Conservation (phyloP, 2,113 vertebrate genomes). For the Elachura formosa region DNA sequence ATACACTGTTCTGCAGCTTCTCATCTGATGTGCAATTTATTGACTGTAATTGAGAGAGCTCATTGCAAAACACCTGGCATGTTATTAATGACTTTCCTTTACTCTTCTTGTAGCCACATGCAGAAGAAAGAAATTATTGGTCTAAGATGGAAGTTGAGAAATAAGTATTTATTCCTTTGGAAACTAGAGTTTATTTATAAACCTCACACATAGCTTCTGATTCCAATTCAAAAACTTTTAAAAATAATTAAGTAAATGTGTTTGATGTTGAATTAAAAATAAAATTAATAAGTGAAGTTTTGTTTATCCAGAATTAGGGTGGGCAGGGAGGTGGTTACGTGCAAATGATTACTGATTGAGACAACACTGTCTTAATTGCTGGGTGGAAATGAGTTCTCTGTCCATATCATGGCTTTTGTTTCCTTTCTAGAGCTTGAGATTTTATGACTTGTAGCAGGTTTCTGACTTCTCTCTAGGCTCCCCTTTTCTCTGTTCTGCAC, state of each 20-base stretch:
- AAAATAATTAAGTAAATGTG: neutral
- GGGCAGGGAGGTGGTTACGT: neutral
- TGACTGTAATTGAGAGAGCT: neutral
- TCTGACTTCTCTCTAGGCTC: neutral
- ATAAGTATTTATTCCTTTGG: neutral
- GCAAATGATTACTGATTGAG: neutral
- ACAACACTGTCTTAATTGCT: neutral
- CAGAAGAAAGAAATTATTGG: neutral
- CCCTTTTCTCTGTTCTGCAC: neutral
- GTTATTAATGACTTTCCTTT: neutral
- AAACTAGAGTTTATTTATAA: conserved; percentile 15
- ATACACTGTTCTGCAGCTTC: neutral
- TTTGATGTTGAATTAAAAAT: neutral
- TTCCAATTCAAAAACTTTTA: neutral
- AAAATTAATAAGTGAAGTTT: neutral
- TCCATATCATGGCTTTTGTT: neutral
- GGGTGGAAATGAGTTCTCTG: neutral
- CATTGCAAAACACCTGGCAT: neutral
- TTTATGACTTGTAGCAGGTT: neutral
- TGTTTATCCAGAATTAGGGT: neutral
- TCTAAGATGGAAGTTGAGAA: neutral
- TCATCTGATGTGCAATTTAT: conserved; percentile 4
- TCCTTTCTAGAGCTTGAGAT: neutral
- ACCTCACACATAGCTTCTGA: neutral
- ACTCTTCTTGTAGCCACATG: conserved; percentile 9